A percentile compares a stretch with the other conserved stretches of the same genome.
Evolutionary conservation across 2,113 vertebrate genomes (phyloP).

Genomic region (Lota lota): DNA sequence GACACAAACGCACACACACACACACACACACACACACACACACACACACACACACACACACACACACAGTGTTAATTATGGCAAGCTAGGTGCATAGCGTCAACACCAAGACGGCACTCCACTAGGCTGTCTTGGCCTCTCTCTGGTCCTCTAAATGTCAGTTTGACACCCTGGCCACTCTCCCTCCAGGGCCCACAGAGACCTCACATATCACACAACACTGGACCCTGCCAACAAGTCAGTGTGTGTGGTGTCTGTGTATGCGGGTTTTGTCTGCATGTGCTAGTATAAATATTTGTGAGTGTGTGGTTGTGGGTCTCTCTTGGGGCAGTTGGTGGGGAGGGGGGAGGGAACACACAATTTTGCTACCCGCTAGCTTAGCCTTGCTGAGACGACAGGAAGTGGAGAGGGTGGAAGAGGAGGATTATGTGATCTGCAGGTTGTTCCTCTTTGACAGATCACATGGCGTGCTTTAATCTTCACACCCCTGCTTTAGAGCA

Average conservation of each 20-base stretch:
- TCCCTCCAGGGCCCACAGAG: neutral
- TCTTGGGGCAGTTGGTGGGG: neutral
- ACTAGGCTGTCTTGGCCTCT: no score
- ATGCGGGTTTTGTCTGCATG: constrained; percentile 9
- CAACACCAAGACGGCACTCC: no score
- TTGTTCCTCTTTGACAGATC: constrained; percentile 28
- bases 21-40: neutral
- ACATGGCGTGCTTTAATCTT: constrained; percentile 9
- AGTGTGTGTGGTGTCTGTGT: constrained; percentile 2
- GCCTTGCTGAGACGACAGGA: constrained; percentile 29
- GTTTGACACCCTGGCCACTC: no score
- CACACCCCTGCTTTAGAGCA: constrained; percentile 2
- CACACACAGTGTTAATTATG: neutral
- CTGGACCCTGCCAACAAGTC: neutral
- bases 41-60: constrained; percentile 1
- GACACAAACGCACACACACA: neutral
- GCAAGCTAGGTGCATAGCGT: no score
- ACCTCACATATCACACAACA: neutral
- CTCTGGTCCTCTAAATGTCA: no score
- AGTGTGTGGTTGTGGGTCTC: constrained; percentile 1
- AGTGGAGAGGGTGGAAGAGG: constrained; percentile 36
- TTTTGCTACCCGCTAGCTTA: constrained; percentile 43
- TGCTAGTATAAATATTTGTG: constrained; percentile 8
- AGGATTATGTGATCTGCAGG: constrained; percentile 47
- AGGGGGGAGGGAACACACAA: neutral